These are phyloP conservation scores for Spinibarbus caldwelli DNA, from an alignment of 2,797 vertebrate genomes.

Conservation along the genomic window DNA sequence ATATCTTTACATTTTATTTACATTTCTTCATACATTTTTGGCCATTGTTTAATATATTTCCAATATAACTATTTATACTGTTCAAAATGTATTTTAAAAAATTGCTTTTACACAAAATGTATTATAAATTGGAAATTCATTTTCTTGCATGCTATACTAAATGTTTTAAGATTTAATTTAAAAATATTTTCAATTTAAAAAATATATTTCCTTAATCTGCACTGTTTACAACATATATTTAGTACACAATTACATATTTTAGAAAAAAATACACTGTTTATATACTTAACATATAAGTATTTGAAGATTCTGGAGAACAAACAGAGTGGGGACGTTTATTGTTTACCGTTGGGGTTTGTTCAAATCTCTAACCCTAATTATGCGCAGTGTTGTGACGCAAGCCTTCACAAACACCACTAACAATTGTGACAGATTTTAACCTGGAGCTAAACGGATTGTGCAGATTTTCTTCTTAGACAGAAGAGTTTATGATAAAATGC, in stretches of 20 bases:
- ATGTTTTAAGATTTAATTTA: not conserved
- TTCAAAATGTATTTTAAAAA: not conserved
- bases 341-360: not conserved
- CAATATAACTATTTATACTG: not conserved
- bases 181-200: not conserved
- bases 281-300: not conserved
- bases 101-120: no score
- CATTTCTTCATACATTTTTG: no score
- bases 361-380: not conserved
- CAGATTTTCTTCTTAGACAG: not conserved
- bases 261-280: not conserved
- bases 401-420: not conserved
- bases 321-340: not conserved
- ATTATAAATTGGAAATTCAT: no score
- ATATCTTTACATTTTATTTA: not conserved
- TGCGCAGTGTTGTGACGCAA: not conserved
- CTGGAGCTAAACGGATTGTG: slow-evolving; percentile 1
- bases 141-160: no score
- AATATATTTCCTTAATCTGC: not conserved
- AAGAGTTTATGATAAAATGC: not conserved
- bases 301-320: no score
- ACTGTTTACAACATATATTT: no score
- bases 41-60: not conserved
- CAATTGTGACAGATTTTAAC: not conserved
- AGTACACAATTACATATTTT: not conserved